These are phyloP conservation scores for Nephrotoma flavescens DNA, from an alignment of 2,888 invertebrate species.

Conservation along the genomic window DNA sequence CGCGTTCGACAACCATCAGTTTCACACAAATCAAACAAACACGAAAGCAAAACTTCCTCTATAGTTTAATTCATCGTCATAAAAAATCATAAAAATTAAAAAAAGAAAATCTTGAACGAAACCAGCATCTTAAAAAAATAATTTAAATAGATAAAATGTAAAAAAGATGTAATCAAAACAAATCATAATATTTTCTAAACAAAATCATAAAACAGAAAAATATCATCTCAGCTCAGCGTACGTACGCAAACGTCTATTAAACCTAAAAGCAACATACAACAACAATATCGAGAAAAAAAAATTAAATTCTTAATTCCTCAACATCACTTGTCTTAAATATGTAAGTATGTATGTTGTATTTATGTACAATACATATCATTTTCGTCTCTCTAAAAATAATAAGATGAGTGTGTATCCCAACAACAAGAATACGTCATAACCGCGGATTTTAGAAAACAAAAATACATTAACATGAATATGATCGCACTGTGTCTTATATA, in stretches of 20 bases:
- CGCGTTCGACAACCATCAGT: background rate
- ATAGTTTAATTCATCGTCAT: background rate
- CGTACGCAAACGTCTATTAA: background rate
- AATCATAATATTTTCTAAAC: background rate
- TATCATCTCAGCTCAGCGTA: background rate
- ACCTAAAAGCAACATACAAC: background rate
- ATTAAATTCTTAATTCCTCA: background rate
- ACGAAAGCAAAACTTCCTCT: background rate
- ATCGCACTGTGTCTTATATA: background rate
- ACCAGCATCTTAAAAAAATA: background rate
- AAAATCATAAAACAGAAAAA: background rate
- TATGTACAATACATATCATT: background rate
- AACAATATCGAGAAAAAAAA: background rate
- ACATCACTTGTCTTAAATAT: background rate
- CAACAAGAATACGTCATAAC: background rate
- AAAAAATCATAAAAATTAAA: background rate
- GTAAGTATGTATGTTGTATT: background rate
- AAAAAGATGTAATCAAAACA: background rate
- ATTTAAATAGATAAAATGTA: background rate
- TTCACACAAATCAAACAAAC: background rate
- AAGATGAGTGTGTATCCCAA: background rate
- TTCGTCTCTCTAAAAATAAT: background rate
- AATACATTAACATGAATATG: background rate
- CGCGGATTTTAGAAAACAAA: background rate
- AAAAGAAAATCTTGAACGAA: background rate